Evolutionary conservation across 1,140 invertebrate genomes (phyloP).

Genomic region (Tetraneura akinire): DNA sequence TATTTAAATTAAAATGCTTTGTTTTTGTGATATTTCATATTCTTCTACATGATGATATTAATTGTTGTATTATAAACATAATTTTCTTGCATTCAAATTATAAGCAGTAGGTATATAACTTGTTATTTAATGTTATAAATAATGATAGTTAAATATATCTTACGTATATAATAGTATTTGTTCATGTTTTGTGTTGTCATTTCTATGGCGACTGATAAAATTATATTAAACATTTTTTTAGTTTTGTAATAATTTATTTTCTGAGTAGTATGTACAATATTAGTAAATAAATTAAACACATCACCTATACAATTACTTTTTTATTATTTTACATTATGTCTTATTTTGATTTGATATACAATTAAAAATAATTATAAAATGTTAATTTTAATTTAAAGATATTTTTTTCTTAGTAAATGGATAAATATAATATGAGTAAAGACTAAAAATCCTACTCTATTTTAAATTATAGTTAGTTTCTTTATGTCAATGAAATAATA

Average conservation of each 20-base stretch:
- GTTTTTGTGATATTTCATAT: not conserved
- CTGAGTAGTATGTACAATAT: conserved; percentile 14
- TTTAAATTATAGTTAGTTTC: too few species aligned
- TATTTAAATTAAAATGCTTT: conserved; percentile 18
- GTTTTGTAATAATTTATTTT: not conserved
- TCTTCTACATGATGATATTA: not conserved
- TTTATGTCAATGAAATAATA: too few species aligned
- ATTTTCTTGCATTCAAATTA: not conserved
- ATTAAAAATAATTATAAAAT: too few species aligned
- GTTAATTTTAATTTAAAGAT: too few species aligned
- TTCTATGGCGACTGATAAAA: not conserved
- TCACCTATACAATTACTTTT: too few species aligned
- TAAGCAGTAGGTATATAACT: not conserved
- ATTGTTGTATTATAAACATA: not conserved
- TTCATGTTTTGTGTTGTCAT: not conserved
- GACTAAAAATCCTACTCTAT: too few species aligned
- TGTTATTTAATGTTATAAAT: conserved; percentile 12
- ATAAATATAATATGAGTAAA: too few species aligned
- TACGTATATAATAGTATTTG: not conserved
- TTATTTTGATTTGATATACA: too few species aligned
- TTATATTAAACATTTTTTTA: too few species aligned
- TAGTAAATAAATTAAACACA: not conserved
- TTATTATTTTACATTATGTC: too few species aligned
- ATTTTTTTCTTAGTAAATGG: too few species aligned
- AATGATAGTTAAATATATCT: not conserved